A percentile compares a stretch with the other conserved stretches of the same genome.
These are phyloP conservation scores for Xiphorhynchus elegans DNA, from an alignment of 2,113 vertebrate species.

Conservation along the genomic window DNA sequence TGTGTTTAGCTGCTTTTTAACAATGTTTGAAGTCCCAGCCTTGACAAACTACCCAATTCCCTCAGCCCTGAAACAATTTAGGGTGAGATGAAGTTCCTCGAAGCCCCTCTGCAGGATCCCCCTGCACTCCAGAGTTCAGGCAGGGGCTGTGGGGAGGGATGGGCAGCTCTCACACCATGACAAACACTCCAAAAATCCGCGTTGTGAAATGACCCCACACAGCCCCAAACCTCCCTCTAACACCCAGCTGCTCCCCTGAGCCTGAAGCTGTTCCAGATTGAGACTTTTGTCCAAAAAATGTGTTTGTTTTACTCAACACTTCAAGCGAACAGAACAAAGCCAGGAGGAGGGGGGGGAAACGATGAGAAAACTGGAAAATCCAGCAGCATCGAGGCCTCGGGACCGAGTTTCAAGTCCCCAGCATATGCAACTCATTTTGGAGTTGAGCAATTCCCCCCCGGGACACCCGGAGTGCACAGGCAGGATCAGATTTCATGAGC, in stretches of 20 bases:
- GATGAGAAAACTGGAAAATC: conserved; percentile 77
- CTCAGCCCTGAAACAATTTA: neutral
- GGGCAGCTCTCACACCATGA: neutral
- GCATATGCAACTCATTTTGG: conserved; percentile 83
- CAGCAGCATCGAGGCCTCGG: conserved; percentile 62
- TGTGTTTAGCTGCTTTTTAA: rapidly evolving
- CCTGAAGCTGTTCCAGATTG: rapidly evolving
- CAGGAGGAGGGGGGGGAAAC: conserved; percentile 73
- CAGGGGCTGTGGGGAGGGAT: neutral
- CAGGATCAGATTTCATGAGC: conserved; percentile 79
- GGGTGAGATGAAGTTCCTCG: neutral
- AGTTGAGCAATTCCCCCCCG: conserved; percentile 79
- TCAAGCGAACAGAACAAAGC: conserved; percentile 61
- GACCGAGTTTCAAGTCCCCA: conserved; percentile 67
- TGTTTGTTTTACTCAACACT: conserved; percentile 20
- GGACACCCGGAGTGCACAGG: conserved; percentile 72
- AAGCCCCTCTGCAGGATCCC: neutral
- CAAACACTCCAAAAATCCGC: neutral
- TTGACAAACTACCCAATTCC: neutral
- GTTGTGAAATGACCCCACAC: neutral
- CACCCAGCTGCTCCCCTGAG: neutral
- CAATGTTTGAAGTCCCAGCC: neutral
- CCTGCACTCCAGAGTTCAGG: neutral
- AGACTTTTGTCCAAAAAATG: neutral
- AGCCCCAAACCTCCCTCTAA: neutral